A percentile compares a stretch with the other conserved stretches of the same genome.
phyloP scores from a whole-genome alignment of 2,113 vertebrate species.

The Lutjanus erythropterus region DNA sequence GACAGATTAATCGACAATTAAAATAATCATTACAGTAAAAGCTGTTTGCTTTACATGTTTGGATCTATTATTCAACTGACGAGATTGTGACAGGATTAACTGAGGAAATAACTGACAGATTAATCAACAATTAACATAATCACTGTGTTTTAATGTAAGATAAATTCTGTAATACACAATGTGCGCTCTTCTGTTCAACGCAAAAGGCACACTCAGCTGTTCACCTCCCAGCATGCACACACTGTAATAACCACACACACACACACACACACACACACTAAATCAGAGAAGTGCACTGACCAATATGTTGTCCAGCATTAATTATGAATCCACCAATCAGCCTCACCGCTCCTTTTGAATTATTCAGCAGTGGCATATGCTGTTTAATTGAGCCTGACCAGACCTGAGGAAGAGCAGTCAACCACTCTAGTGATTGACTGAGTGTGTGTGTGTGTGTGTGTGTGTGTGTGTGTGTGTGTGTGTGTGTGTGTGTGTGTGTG shows the following conservation, averaged over 20 bases:
- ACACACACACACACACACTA: background rate
- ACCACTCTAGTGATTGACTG: background rate
- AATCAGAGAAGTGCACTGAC: slow-evolving; percentile 18
- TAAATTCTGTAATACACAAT: background rate
- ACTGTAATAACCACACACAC: background rate
- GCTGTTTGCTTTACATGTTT: too few relatives aligned
- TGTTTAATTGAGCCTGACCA: slow-evolving; percentile 32
- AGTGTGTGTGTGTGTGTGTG: slow-evolving; percentile 4
- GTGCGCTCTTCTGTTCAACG: background rate
- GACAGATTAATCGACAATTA: too few relatives aligned
- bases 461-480: background rate
- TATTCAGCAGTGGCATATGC: slow-evolving; percentile 33
- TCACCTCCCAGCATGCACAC: background rate
- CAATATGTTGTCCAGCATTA: slow-evolving; percentile 22
- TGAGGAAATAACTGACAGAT: too few relatives aligned
- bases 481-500: too few relatives aligned
- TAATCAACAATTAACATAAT: background rate
- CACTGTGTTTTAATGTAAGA: background rate
- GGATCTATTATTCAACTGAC: too few relatives aligned
- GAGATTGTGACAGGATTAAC: too few relatives aligned
- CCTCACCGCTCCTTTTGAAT: slow-evolving; percentile 19
- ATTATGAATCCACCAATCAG: slow-evolving; percentile 50
- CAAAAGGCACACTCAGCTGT: background rate
- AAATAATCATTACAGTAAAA: too few relatives aligned
- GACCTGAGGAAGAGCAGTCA: slow-evolving; percentile 19